phyloP scores from a whole-genome alignment of 2,113 vertebrate genomes.

The Peucedramus taeniatus region DNA sequence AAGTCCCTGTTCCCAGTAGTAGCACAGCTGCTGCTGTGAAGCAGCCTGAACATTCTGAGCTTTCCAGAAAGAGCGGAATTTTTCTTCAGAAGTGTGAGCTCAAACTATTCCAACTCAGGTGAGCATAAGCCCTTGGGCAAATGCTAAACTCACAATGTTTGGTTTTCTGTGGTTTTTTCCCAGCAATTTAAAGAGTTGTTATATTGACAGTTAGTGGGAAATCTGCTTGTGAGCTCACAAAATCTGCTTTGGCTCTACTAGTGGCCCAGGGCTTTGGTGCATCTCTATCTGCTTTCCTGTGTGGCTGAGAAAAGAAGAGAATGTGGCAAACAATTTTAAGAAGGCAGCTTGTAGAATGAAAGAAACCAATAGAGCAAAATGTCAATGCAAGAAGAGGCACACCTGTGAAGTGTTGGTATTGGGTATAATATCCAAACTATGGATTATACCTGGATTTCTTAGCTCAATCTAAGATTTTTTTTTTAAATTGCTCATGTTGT shows the following conservation, averaged over 20 bases:
- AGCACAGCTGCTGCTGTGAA: background rate
- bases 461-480: background rate
- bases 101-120: background rate
- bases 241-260: background rate
- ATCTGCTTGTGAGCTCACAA: background rate
- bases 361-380: background rate
- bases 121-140: background rate
- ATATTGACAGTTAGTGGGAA: background rate
- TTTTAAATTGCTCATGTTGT: background rate
- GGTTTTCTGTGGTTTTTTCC: background rate
- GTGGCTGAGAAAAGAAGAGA: background rate
- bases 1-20: background rate
- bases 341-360: background rate
- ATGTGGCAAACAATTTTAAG: background rate
- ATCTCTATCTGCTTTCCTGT: background rate
- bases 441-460: background rate
- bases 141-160: background rate
- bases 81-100: background rate
- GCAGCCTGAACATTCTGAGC: background rate
- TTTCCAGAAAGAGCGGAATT: background rate
- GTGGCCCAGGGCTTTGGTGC: background rate
- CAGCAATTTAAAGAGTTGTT: background rate
- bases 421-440: background rate
- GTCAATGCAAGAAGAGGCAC: background rate
- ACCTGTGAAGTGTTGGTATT: background rate